Evolutionary conservation across 2,113 vertebrate species (phyloP).

Genomic region (Lonchura striata): DNA sequence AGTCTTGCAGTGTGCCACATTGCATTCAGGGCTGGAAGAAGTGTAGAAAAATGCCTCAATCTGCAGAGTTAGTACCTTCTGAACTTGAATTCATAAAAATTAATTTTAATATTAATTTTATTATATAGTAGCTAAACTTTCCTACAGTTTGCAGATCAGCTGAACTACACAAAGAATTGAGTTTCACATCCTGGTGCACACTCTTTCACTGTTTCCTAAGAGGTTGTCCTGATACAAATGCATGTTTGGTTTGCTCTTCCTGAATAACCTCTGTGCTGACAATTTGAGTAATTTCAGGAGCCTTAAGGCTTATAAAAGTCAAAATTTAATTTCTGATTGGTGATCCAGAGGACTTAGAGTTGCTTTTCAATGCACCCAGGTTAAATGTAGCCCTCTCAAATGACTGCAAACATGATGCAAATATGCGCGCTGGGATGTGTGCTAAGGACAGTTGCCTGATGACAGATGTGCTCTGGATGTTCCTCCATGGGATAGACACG

Average conservation of each 20-base stretch:
- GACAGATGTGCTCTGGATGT: not conserved
- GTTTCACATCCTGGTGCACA: not conserved
- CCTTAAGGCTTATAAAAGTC: not conserved
- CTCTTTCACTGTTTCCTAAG: not conserved
- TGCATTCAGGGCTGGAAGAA: not conserved
- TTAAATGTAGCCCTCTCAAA: not conserved
- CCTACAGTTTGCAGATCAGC: not conserved
- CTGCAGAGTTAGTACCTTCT: not conserved
- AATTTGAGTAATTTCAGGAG: not conserved
- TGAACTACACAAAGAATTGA: rapidly evolving
- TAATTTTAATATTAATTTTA: not conserved
- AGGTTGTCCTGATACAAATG: not conserved
- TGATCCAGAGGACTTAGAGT: not conserved
- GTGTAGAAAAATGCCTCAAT: not conserved
- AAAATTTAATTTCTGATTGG: not conserved
- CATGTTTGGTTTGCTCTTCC: not conserved
- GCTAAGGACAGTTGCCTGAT: not conserved
- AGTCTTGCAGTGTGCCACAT: not conserved
- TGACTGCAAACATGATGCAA: not conserved
- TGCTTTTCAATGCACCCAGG: not conserved
- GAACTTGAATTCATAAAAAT: not conserved
- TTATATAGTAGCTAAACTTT: not conserved
- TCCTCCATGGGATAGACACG: not conserved
- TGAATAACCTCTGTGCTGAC: not conserved
- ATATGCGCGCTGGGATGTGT: not conserved